A percentile compares a stretch with the other conserved stretches of the same genome.
These are phyloP conservation scores for Poeciliopsis prolifica DNA, from an alignment of 2,113 vertebrate species.

Conservation along the genomic window DNA sequence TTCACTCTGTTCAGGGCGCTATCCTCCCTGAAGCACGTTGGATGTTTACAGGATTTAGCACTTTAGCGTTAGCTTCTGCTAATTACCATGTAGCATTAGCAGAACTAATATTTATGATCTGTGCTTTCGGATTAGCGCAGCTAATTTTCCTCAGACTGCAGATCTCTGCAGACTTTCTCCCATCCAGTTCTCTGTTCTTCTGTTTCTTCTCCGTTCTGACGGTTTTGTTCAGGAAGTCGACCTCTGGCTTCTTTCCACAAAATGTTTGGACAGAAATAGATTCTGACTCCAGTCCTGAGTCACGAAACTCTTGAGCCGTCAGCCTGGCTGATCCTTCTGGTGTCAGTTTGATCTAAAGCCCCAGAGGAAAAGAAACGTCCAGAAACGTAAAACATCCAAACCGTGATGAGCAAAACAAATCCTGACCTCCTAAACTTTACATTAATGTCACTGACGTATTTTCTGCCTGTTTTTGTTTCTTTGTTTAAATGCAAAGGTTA, in stretches of 20 bases:
- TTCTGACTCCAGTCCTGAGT: conserved; percentile 5
- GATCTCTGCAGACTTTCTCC: background rate
- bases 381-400: background rate
- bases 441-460: background rate
- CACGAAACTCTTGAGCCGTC: background rate
- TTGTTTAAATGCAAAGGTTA: background rate
- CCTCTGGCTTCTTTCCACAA: conserved; percentile 17
- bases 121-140: too few relatives aligned
- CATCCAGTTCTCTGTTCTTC: background rate
- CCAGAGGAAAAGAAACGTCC: background rate
- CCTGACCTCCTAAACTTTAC: background rate
- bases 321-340: background rate
- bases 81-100: too few relatives aligned
- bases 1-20: too few relatives aligned
- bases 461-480: background rate
- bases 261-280: conserved; percentile 24
- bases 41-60: too few relatives aligned
- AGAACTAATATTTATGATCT: too few relatives aligned
- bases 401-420: background rate
- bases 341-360: background rate
- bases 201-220: background rate
- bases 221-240: conserved; percentile 11
- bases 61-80: too few relatives aligned
- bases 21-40: too few relatives aligned
- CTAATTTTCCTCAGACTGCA: background rate